These are phyloP conservation scores for Caenorhabditis inopinata DNA, from an alignment of 1,140 invertebrate species.

Conservation along the genomic window DNA sequence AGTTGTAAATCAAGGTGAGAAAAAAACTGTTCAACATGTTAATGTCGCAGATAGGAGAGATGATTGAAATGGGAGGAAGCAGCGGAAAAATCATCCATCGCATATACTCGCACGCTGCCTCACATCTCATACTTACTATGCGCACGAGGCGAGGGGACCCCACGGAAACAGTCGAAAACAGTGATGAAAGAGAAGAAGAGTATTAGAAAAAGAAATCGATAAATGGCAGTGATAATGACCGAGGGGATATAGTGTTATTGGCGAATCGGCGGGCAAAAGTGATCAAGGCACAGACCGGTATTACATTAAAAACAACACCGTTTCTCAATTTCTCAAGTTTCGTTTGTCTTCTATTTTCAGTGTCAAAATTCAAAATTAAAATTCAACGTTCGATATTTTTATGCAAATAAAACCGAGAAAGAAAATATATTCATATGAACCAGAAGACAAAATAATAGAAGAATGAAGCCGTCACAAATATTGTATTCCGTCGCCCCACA, in stretches of 20 bases:
- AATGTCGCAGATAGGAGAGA: slow-evolving; percentile 15
- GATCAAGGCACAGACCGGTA: slow-evolving; percentile 3
- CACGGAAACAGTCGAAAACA: not conserved
- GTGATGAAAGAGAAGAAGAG: not conserved
- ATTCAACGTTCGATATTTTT: too few species aligned
- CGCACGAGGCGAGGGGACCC: slow-evolving; percentile 6
- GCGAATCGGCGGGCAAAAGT: not conserved
- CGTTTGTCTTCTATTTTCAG: not conserved
- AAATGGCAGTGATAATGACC: slow-evolving; percentile 26
- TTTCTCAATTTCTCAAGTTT: slow-evolving; percentile 30
- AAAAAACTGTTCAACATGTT: slow-evolving; percentile 23
- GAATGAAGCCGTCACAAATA: too few species aligned
- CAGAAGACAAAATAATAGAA: too few species aligned
- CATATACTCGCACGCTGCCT: not conserved
- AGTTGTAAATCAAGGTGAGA: slow-evolving; percentile 30
- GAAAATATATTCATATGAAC: too few species aligned
- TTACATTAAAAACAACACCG: slow-evolving; percentile 23
- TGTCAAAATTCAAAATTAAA: not conserved
- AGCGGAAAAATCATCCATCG: slow-evolving; percentile 19
- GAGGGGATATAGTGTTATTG: slow-evolving; percentile 20
- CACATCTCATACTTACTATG: slow-evolving; percentile 12
- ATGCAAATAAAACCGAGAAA: too few species aligned
- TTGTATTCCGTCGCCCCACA: too few species aligned
- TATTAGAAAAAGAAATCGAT: not conserved
- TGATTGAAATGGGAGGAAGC: slow-evolving; percentile 12